phyloP scores from a whole-genome alignment of 2,797 vertebrate genomes.

The Sphenopsis melanotis region DNA sequence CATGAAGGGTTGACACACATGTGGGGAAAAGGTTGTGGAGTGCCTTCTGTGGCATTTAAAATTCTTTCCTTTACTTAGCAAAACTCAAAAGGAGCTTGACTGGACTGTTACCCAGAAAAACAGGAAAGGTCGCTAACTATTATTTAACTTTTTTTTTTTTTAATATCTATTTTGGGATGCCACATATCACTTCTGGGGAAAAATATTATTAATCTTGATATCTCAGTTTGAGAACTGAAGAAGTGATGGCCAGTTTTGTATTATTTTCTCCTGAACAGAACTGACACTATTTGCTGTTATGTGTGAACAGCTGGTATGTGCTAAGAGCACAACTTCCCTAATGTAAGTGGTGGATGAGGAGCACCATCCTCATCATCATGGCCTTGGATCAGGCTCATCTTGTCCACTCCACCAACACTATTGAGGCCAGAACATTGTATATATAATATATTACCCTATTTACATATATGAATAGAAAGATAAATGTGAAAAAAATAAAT shows the following conservation, averaged over 20 bases:
- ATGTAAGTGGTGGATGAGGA: not conserved
- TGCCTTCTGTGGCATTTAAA: not conserved
- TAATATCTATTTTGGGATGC: not conserved
- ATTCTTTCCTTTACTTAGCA: not conserved
- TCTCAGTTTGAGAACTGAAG: not conserved
- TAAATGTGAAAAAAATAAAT: not conserved
- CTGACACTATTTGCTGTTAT: not conserved
- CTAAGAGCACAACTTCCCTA: not conserved
- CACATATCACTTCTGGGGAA: not conserved
- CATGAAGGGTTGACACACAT: not conserved
- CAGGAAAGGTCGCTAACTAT: not conserved
- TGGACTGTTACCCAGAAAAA: not conserved
- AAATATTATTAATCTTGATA: not conserved
- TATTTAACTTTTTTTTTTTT: not conserved
- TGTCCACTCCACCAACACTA: not conserved
- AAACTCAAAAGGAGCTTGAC: not conserved
- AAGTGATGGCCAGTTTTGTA: not conserved
- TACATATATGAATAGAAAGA: not conserved
- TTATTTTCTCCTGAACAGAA: not conserved
- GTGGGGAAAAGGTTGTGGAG: not conserved
- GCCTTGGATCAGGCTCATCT: not conserved
- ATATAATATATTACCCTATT: not conserved
- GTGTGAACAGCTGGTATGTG: not conserved
- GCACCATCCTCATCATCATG: not conserved
- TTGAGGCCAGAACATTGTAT: not conserved